Percentiles rank a stretch among this genome's conserved stretches.
These are phyloP conservation scores for Melanerpes formicivorus DNA, from an alignment of 2,113 vertebrate genomes.

Conservation along the genomic window DNA sequence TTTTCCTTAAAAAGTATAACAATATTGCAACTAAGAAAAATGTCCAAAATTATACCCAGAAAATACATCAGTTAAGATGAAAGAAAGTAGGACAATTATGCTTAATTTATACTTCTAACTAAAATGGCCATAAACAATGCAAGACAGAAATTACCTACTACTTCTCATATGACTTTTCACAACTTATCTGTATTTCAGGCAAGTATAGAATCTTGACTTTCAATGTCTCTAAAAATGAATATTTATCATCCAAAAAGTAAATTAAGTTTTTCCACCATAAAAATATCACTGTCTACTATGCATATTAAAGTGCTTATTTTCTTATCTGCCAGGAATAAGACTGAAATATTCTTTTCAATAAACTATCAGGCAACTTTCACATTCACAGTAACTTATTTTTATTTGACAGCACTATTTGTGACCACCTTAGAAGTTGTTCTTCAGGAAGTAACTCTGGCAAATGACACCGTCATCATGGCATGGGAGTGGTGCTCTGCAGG, in stretches of 20 bases:
- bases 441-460: background rate
- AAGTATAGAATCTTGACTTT: background rate
- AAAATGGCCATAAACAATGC: background rate
- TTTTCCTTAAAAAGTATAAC: conserved; percentile 9
- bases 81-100: conserved; percentile 48
- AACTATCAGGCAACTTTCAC: background rate
- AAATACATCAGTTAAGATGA: background rate
- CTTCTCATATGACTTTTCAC: background rate
- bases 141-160: background rate
- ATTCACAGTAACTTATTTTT: background rate
- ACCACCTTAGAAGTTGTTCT: background rate
- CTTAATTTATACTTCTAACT: conserved; percentile 1
- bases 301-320: background rate
- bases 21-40: background rate
- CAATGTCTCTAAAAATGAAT: background rate
- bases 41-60: background rate
- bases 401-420: background rate
- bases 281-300: background rate
- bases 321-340: background rate
- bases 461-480: background rate
- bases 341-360: background rate
- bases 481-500: too few species aligned
- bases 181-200: background rate
- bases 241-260: background rate
- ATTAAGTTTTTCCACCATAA: background rate